Evolutionary conservation across 2,797 vertebrate genomes (phyloP).

Genomic region (Sebastes jordani): DNA sequence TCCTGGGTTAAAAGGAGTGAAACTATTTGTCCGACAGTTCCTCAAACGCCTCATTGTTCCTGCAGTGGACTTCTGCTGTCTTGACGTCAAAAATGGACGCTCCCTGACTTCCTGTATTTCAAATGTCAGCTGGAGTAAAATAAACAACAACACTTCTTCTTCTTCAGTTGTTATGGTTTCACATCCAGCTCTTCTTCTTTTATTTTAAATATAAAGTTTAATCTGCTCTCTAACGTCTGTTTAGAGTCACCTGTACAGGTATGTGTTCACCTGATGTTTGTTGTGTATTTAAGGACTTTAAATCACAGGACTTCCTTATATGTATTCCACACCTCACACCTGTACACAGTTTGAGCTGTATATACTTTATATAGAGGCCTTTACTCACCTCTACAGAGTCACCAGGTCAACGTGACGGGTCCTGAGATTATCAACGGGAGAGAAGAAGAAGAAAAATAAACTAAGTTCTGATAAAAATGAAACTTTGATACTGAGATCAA

Average conservation of each 20-base stretch:
- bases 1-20: too few species aligned
- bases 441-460: too few species aligned
- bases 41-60: not conserved
- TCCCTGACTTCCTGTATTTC: not conserved
- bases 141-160: not conserved
- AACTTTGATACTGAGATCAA: too few species aligned
- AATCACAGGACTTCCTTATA: not conserved
- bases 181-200: too few species aligned
- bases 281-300: not conserved
- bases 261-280: too few species aligned
- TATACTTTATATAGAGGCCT: too few species aligned
- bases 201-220: not conserved
- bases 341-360: not conserved
- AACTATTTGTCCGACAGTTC: not conserved
- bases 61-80: not conserved
- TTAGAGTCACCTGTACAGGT: not conserved
- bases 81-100: not conserved
- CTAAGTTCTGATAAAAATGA: too few species aligned
- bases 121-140: not conserved
- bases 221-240: not conserved
- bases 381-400: too few species aligned
- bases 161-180: not conserved
- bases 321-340: not conserved
- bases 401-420: too few species aligned
- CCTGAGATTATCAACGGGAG: too few species aligned